Evolutionary conservation across 2,888 invertebrate species (phyloP).

Genomic region (Osedax frankpressi): DNA sequence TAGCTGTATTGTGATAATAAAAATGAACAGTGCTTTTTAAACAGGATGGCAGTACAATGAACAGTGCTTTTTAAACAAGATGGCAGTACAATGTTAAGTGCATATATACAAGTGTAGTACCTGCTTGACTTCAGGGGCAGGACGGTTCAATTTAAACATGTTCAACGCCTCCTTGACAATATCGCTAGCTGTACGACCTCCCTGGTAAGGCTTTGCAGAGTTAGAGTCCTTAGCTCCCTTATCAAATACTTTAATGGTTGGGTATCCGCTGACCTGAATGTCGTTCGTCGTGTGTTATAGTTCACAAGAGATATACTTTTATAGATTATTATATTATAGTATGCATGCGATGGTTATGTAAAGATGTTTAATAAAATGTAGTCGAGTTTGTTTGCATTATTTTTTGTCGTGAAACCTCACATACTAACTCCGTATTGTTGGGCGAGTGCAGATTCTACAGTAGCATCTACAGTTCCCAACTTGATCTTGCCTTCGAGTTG

Average conservation of each 20-base stretch:
- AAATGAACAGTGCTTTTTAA: no score
- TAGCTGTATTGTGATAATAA: no score
- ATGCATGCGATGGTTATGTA: no score
- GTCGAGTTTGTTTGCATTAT: not conserved
- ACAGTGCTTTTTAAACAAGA: no score
- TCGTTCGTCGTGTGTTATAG: no score
- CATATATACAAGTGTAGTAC: no score
- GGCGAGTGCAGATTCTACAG: conserved; percentile 70
- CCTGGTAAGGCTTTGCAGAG: conserved; percentile 66
- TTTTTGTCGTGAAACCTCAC: not conserved
- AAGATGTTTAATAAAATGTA: not conserved
- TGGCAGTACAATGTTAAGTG: no score
- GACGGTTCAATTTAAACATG: conserved; percentile 72
- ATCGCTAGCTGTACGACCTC: conserved; percentile 75
- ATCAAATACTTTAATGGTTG: conserved; percentile 83
- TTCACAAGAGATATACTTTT: not conserved
- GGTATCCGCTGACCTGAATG: conserved; percentile 68
- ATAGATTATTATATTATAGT: no score
- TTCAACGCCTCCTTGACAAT: conserved; percentile 80
- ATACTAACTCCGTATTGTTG: conserved; percentile 59
- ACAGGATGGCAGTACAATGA: no score
- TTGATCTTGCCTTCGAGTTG: conserved; percentile 87
- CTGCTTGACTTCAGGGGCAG: conserved; percentile 75
- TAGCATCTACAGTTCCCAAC: conserved; percentile 88
- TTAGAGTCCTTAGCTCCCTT: conserved; percentile 50